A percentile compares a stretch with the other conserved stretches of the same genome.
These are phyloP conservation scores for Lacerta agilis DNA, from an alignment of 2,797 vertebrate species.

Conservation along the genomic window DNA sequence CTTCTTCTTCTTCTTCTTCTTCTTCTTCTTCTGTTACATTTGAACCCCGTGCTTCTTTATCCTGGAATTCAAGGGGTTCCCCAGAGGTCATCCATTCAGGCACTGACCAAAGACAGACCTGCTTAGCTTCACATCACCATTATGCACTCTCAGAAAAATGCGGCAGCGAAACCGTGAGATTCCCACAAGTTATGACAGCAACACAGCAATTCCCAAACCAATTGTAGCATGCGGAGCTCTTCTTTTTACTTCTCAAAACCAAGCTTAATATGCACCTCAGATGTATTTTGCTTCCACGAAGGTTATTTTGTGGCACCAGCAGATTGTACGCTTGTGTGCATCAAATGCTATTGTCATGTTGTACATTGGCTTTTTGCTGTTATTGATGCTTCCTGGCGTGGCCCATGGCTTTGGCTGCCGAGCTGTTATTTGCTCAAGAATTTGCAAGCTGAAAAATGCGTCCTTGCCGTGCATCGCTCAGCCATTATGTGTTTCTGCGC, in stretches of 20 bases:
- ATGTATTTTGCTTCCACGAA: neutral
- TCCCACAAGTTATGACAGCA: neutral
- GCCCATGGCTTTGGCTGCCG: conserved; percentile 9
- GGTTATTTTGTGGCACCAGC: neutral
- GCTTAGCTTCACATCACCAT: neutral
- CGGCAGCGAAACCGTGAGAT: neutral
- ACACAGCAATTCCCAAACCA: neutral
- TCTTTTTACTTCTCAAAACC: neutral
- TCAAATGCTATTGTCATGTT: conserved; percentile 1
- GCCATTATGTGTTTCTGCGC: neutral
- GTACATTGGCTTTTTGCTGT: neutral
- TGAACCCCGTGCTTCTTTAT: too few relatives aligned
- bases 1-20: neutral
- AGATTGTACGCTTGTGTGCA: neutral
- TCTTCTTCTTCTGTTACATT: neutral
- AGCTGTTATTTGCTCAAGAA: neutral
- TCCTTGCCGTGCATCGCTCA: neutral
- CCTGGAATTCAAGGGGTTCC: neutral
- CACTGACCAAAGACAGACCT: neutral
- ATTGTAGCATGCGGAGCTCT: neutral
- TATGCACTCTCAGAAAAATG: too few relatives aligned
- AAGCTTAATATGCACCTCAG: neutral
- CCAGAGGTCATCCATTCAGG: neutral
- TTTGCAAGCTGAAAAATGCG: conserved; percentile 1
- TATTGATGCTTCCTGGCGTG: neutral